Base-by-base conservation (phyloP, 53 echinoderm and acorn worm genomes). In the Paracentrotus lividus region DNA sequence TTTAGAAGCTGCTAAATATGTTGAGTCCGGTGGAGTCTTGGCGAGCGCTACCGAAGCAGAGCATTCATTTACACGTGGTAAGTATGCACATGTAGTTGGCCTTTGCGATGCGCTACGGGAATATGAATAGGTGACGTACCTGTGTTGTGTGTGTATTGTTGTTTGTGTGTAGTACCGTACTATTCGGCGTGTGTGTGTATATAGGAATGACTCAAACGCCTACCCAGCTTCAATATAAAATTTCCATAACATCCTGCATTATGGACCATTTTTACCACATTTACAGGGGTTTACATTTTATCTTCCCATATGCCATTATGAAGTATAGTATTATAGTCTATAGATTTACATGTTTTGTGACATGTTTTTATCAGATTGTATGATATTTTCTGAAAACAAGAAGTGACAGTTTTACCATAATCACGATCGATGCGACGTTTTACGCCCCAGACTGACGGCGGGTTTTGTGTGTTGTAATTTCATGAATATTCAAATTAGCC, bases 1-100 rank as follows among this genome's bases (percentile, higher is more conserved):
- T 54, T 93, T 98, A 60, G 97, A 97, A 86, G 98, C 98, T 94
- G 98, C 98, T 34, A 97, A 96, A 84, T 98, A 94, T 85, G 95
- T 98, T 59, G 98, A 98, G 24, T 92, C 92, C 14, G 81, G 42
- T 55, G 92, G 92, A 78, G 92, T 31, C 6, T 12, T 61, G 27
- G 43, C 14, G 44, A 20, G 29, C 34, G 44, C 61, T 59, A 26
- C 49, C 75, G 49, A 5, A 18, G 42, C 81, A 33, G 92, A 92
- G 56, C 92, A 78, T 55, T 58, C 77, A 78, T 78, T 78, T 92
- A 93, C 95, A 94, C 95, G 94, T 95, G 45, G 95, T 75, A 72
- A 29, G 93, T 93, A 68, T n/a, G 85, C 85, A 93, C 93, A 93
- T 86, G 93, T 93, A 86, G 89, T 42, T 61, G 60, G 38, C 77